These are phyloP conservation scores for Aptenodytes patagonicus DNA, from an alignment of 2,113 vertebrate species.

Conservation along the genomic window DNA sequence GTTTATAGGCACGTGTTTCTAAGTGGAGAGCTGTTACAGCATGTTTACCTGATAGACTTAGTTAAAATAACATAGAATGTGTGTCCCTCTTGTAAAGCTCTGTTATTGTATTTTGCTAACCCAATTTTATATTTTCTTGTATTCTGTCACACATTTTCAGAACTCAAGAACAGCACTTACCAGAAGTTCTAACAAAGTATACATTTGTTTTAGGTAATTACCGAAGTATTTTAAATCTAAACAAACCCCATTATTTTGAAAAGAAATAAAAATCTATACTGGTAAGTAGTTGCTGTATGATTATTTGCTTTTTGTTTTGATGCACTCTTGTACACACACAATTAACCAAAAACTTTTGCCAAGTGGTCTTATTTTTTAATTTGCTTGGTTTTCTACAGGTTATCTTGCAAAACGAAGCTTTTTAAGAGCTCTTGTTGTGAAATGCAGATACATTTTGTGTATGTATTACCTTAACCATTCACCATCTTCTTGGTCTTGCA, in stretches of 20 bases:
- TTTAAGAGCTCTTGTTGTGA: neutral
- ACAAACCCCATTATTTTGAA: conserved; percentile 69
- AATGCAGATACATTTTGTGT: neutral
- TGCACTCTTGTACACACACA: neutral
- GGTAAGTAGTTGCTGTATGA: conserved; percentile 38
- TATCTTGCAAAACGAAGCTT: neutral
- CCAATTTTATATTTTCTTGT: conserved; percentile 69
- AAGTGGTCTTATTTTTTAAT: neutral
- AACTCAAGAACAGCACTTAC: conserved; percentile 41
- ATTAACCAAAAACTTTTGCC: neutral
- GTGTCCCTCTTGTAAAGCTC: conserved; percentile 29
- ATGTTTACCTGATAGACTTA: conserved; percentile 35
- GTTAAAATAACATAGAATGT: conserved; percentile 1
- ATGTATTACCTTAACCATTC: neutral
- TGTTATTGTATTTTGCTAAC: conserved; percentile 27
- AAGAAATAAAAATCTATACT: conserved; percentile 75
- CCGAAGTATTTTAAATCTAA: conserved; percentile 65
- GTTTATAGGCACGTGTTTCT: neutral
- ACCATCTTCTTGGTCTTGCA: neutral
- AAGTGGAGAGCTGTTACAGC: conserved; percentile 47
- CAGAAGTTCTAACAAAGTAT: conserved; percentile 54
- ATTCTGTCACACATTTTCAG: conserved; percentile 63
- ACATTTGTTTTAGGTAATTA: conserved; percentile 61
- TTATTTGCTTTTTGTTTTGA: conserved; percentile 32
- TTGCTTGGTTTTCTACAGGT: neutral